Conservation (phyloP, 2,888 invertebrate genomes). For the Diarsia brunnea region DNA sequence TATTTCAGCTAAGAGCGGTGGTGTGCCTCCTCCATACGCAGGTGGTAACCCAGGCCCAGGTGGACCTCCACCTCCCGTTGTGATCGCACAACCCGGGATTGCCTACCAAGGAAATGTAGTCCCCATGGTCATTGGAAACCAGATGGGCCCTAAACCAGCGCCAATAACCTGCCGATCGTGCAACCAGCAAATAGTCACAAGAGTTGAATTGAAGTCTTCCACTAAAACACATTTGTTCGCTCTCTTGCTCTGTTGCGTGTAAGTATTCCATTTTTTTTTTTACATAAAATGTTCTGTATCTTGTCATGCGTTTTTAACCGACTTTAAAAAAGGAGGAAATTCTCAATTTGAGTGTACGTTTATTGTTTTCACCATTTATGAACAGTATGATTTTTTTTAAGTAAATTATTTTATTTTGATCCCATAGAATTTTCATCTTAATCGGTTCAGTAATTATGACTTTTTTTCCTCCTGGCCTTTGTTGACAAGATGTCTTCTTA, state of each 20-base stretch:
- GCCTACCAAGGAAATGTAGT: constrained; percentile 32
- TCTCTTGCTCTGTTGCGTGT: constrained; percentile 86
- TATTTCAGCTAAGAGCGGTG: constrained; percentile 12
- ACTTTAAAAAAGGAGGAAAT: no score
- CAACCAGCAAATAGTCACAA: constrained; percentile 83
- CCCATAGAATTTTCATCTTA: no score
- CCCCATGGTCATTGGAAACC: constrained; percentile 57
- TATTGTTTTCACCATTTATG: no score
- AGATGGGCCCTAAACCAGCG: constrained; percentile 74
- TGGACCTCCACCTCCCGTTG: constrained; percentile 17
- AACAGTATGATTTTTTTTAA: no score
- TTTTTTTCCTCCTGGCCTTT: no score
- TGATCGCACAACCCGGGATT: constrained; percentile 11
- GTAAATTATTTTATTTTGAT: no score
- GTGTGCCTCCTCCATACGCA: constrained; percentile 24
- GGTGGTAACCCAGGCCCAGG: neutral
- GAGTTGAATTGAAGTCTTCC: constrained; percentile 81
- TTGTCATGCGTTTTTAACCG: no score
- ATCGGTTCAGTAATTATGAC: no score
- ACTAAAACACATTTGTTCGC: constrained; percentile 90
- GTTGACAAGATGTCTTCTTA: no score
- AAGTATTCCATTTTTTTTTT: constrained; percentile 59
- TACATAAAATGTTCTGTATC: no score
- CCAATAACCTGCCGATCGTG: constrained; percentile 85
- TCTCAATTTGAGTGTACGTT: no score